These are phyloP conservation scores for Ypsolopha sequella DNA, from an alignment of 2,888 invertebrate species.

Conservation along the genomic window DNA sequence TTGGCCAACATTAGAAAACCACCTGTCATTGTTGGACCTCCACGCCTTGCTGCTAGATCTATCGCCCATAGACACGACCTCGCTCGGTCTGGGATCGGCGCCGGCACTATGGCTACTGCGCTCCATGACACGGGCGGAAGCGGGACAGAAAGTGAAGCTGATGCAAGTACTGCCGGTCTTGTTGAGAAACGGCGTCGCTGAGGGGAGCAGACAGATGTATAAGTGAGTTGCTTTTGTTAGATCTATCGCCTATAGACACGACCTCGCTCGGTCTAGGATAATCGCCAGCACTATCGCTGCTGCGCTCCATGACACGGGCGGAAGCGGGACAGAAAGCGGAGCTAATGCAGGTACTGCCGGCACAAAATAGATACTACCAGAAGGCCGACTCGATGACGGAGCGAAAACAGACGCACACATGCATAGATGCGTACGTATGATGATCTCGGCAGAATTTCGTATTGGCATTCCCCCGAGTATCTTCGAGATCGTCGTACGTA, in stretches of 20 bases:
- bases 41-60: constrained; percentile 19
- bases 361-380: too few relatives aligned
- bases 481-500: too few relatives aligned
- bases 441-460: too few relatives aligned
- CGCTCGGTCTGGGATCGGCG: constrained; percentile 13
- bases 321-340: constrained; percentile 16
- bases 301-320: constrained; percentile 9
- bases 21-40: constrained; percentile 20
- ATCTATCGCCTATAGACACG: constrained; percentile 16
- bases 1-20: constrained; percentile 24
- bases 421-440: too few relatives aligned
- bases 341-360: constrained; percentile 13
- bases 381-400: too few relatives aligned
- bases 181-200: constrained; percentile 12
- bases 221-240: constrained; percentile 24
- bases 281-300: constrained; percentile 25
- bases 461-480: too few relatives aligned
- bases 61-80: constrained; percentile 12
- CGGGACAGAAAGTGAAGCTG: constrained; percentile 18
- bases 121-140: constrained; percentile 11
- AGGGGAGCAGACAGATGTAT: constrained; percentile 23
- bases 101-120: constrained; percentile 24
- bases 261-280: constrained; percentile 12
- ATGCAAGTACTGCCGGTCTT: constrained; percentile 9
- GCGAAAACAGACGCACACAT: too few relatives aligned